These are phyloP conservation scores for Corbicula japonica DNA, from an alignment of 2,888 invertebrate genomes.

Conservation along the genomic window DNA sequence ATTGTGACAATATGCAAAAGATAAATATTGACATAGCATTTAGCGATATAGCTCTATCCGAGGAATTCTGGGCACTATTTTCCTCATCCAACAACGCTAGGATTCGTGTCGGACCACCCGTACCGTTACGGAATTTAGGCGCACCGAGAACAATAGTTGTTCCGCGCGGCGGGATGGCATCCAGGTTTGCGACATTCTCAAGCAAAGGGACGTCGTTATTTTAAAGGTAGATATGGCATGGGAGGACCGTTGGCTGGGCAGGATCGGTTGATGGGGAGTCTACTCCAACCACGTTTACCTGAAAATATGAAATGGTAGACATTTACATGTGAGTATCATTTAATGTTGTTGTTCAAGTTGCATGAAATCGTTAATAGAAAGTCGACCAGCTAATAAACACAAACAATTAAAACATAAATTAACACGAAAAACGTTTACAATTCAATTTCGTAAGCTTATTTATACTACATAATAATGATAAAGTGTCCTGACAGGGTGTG, in stretches of 20 bases:
- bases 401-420: neutral
- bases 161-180: neutral
- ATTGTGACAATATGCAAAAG: too few relatives aligned
- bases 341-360: neutral
- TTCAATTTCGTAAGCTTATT: neutral
- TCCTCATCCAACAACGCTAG: slow-evolving; percentile 49
- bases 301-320: neutral
- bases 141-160: neutral
- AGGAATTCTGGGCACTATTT: too few relatives aligned
- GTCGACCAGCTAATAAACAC: neutral
- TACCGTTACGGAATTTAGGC: slow-evolving; percentile 41
- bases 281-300: slow-evolving; percentile 88
- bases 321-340: neutral
- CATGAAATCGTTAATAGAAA: neutral
- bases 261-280: slow-evolving; percentile 90
- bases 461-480: neutral
- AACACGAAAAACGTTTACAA: neutral
- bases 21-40: too few relatives aligned
- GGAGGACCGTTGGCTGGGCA: slow-evolving; percentile 64
- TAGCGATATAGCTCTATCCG: too few relatives aligned
- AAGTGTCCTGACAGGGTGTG: too few relatives aligned
- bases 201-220: neutral
- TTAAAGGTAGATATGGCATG: neutral
- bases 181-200: slow-evolving; percentile 52
- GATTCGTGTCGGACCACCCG: slow-evolving; percentile 51